Evolutionary conservation across 2,797 vertebrate genomes (phyloP).

Genomic region (Catostomus latipinnis): DNA sequence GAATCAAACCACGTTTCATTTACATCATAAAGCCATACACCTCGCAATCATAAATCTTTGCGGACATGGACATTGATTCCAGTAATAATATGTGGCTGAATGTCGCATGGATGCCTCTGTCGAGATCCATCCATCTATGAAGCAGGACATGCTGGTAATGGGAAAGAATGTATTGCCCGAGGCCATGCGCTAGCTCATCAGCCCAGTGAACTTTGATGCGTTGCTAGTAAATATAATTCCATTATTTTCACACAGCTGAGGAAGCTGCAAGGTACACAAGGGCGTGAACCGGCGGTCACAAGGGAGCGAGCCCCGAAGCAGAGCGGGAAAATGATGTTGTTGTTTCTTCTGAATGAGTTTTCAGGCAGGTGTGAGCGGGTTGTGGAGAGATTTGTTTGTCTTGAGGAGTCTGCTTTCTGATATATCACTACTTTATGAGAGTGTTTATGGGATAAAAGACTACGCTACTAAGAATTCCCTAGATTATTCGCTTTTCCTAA

Average conservation of each 20-base stretch:
- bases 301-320: constrained; percentile 66
- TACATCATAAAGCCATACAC: constrained; percentile 52
- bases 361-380: constrained; percentile 54
- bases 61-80: constrained; percentile 78
- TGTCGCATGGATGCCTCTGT: constrained; percentile 61
- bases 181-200: constrained; percentile 82
- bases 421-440: constrained; percentile 33
- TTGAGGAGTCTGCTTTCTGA: constrained; percentile 34
- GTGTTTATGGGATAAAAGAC: constrained; percentile 1
- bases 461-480: not conserved
- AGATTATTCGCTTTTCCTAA: not conserved
- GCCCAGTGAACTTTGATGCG: constrained; percentile 82
- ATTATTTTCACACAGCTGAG: constrained; percentile 88
- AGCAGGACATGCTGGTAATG: constrained; percentile 84
- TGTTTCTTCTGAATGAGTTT: constrained; percentile 74
- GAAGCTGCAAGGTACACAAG: constrained; percentile 74
- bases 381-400: constrained; percentile 43
- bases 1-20: constrained; percentile 50
- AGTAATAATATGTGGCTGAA: constrained; percentile 74
- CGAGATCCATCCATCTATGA: constrained; percentile 84
- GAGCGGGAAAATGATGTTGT: constrained; percentile 70
- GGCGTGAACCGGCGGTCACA: constrained; percentile 59
- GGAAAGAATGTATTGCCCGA: constrained; percentile 81
- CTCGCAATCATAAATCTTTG: constrained; percentile 78
- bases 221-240: constrained; percentile 84